Base-by-base conservation (phyloP, 2,797 vertebrate species). In the Poecilia picta region DNA sequence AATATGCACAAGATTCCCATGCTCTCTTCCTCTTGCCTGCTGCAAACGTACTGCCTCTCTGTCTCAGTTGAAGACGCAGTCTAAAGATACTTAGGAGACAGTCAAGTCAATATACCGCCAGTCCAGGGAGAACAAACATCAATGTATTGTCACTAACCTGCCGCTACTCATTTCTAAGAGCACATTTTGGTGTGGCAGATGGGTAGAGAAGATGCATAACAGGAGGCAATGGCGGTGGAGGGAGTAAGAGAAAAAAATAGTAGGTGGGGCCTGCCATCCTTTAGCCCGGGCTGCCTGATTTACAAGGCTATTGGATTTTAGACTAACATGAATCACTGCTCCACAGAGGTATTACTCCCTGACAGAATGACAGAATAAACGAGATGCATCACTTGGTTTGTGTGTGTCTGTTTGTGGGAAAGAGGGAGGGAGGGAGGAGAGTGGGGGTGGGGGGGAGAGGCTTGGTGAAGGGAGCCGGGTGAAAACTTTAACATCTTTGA, bases 301-400 rank as follows among this genome's bases (percentile, higher is more conserved):
- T 93, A 93, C 91, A 92, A 92, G 89, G 91, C 91, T 91, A 93
- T 94, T 93, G 91, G 89, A 92, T 92, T 93, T 94, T 89, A 91
- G 89, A 92, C 91, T 86, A 88, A 91, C 89, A 94, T 93, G 92
- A 94, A 94, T 94, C 93, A 94, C 85, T 31, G 85, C 89, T 88
- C 85, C 86, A 88, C 72, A 82, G 88, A 91, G 83, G 87, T 81
- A 89, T 81, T 85, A 76, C 88, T 86, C 68, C 78, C 77, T 89
- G 92, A 93, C 93, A 93, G 91, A 87, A 88, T 90, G 90, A 91
- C 89, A 91, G 90, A 88, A 89, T 87, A 90, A 94, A 93, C 86
- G 91, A 92, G 87, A 91, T 80, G 80, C 88, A 89, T 90, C 83
- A 83, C 80, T 88, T 45, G 74, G 66, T 49, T 28, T 46, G 66